Percentiles rank a stretch among this genome's conserved stretches.
Conservation (phyloP, 2,888 invertebrate species). For the Andrena dorsata region DNA sequence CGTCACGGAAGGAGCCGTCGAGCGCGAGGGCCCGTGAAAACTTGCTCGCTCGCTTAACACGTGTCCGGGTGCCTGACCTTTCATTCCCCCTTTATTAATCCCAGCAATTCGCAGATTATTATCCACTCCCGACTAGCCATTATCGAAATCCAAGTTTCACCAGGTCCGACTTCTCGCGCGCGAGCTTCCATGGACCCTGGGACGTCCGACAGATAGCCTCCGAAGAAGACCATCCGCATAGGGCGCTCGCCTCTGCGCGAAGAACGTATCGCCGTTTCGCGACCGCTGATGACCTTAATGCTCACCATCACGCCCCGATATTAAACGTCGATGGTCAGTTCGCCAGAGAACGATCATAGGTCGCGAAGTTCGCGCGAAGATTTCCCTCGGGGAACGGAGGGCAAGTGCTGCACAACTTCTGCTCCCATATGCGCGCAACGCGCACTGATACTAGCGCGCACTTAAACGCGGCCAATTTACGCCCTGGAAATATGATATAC, state of each 20-base stretch:
- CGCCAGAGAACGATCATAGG: constrained; percentile 26
- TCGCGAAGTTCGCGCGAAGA: constrained; percentile 76
- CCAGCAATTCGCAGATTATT: no score
- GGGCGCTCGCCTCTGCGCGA: background rate
- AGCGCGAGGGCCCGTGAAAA: constrained; percentile 23
- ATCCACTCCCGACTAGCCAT: no score
- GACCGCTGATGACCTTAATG: constrained; percentile 22
- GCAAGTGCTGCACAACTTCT: constrained; percentile 45
- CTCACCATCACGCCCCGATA: constrained; percentile 48
- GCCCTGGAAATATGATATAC: constrained; percentile 58
- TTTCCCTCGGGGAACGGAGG: constrained; percentile 75
- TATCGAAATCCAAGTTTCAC: no score
- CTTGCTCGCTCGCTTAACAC: constrained; percentile 16
- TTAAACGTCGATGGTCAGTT: constrained; percentile 61
- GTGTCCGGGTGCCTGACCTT: background rate
- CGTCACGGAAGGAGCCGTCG: constrained; percentile 43
- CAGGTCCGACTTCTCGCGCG: no score
- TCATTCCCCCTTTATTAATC: background rate
- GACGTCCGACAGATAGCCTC: no score
- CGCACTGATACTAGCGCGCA: background rate
- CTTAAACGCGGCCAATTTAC: constrained; percentile 57
- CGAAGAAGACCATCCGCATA: background rate
- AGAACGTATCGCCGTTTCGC: constrained; percentile 1
- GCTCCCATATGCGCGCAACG: constrained; percentile 19
- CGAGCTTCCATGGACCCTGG: no score